Percentiles rank a stretch among this genome's conserved stretches.
phyloP scores from a whole-genome alignment of 2,113 vertebrate genomes.

The Poicephalus meyeri region DNA sequence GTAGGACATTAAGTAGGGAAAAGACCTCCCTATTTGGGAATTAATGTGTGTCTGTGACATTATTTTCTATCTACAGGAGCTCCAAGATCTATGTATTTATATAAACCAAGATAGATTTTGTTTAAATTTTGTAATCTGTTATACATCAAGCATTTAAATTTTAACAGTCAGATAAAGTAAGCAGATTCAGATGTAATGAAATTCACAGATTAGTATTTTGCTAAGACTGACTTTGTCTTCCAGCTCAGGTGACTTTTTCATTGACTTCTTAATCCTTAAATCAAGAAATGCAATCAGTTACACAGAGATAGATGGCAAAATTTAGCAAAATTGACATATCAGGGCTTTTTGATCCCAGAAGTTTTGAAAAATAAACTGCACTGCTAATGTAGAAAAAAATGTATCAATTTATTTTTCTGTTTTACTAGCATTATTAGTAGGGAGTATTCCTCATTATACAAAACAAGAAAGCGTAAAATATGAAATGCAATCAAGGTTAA shows the following conservation, averaged over 20 bases:
- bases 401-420: slow-evolving; percentile 5
- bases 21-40: not conserved
- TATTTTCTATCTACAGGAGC: not conserved
- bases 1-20: not conserved
- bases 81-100: slow-evolving; percentile 17
- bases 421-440: slow-evolving; percentile 15
- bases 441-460: slow-evolving; percentile 17
- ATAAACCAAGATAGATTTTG: not conserved
- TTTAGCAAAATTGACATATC: slow-evolving; percentile 27
- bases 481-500: slow-evolving; percentile 37
- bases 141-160: slow-evolving; percentile 7
- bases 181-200: slow-evolving; percentile 5
- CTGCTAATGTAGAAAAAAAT: slow-evolving; percentile 15
- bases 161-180: slow-evolving; percentile 17
- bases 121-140: slow-evolving; percentile 18
- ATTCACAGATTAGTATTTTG: slow-evolving; percentile 7
- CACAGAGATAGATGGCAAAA: slow-evolving; percentile 3
- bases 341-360: slow-evolving; percentile 10
- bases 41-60: not conserved
- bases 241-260: slow-evolving; percentile 2
- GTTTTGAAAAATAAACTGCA: not conserved
- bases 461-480: slow-evolving; percentile 27
- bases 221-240: slow-evolving; percentile 19
- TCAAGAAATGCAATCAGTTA: slow-evolving; percentile 46
- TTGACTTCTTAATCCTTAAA: slow-evolving; percentile 51